Conservation (phyloP, 2,888 invertebrate species). For the Pseudolycoriella hygida region DNA sequence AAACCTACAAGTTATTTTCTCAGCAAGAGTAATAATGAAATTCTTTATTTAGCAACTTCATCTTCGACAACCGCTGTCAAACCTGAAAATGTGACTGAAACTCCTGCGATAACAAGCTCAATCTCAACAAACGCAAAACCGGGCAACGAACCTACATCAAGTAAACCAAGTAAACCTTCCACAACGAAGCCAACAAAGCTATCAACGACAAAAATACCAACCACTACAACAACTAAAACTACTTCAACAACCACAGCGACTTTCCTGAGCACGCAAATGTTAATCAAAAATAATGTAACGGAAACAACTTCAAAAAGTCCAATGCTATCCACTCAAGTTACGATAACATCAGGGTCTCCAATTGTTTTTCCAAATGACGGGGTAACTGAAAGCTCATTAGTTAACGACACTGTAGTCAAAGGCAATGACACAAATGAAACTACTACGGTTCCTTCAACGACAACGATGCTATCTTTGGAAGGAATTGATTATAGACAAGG, state of each 20-base stretch:
- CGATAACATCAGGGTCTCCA: too few relatives aligned
- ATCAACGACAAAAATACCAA: conserved; percentile 11
- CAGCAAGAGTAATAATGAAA: too few relatives aligned
- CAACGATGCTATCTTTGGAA: conserved; percentile 20
- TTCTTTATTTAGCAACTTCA: too few relatives aligned
- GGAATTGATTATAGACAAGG: conserved; percentile 28
- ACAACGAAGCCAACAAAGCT: neutral
- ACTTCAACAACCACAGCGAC: conserved; percentile 16
- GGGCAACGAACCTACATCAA: neutral
- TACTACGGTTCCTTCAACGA: conserved; percentile 11
- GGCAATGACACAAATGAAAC: conserved; percentile 1
- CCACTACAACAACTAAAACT: conserved; percentile 23
- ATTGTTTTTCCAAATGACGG: too few relatives aligned
- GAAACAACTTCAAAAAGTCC: too few relatives aligned
- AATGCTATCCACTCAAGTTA: too few relatives aligned
- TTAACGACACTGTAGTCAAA: neutral
- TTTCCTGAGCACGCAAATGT: too few relatives aligned
- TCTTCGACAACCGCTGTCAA: too few relatives aligned
- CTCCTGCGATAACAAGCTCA: neutral
- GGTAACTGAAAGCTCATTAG: too few relatives aligned
- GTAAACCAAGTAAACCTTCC: neutral
- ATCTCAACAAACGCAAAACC: neutral
- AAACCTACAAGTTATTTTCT: too few relatives aligned
- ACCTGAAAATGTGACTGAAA: too few relatives aligned
- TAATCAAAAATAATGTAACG: too few relatives aligned